Percentiles rank a stretch among this genome's conserved stretches.
These are phyloP conservation scores for Capitulum mitella DNA, from an alignment of 2,888 invertebrate species.

Conservation along the genomic window DNA sequence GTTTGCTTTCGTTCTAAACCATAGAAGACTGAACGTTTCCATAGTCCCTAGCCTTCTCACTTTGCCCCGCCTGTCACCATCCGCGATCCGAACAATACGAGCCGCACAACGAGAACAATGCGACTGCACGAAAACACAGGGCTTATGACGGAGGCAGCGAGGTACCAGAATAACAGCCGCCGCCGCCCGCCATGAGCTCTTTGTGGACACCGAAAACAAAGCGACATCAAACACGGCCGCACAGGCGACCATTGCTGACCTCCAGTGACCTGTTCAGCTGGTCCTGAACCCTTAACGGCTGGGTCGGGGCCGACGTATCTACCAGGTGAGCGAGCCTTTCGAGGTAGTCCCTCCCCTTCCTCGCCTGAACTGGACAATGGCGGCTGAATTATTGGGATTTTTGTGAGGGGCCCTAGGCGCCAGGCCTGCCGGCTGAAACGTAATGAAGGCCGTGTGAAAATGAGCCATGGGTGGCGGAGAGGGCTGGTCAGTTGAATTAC, in stretches of 20 bases:
- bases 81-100: too few species aligned
- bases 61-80: too few species aligned
- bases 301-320: too few species aligned
- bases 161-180: not conserved
- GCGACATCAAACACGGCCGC: not conserved
- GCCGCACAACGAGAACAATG: too few species aligned
- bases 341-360: too few species aligned
- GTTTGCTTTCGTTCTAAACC: too few species aligned
- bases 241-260: not conserved
- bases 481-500: not conserved
- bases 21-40: too few species aligned
- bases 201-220: not conserved
- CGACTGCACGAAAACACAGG: not conserved
- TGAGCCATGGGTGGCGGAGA: not conserved
- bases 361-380: too few species aligned
- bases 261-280: not conserved
- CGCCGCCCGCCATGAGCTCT: not conserved
- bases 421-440: not conserved
- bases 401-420: not conserved
- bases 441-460: not conserved
- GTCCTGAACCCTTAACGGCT: too few species aligned
- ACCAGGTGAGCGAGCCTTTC: too few species aligned
- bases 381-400: conserved; percentile 6
- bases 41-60: too few species aligned
- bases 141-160: not conserved